These are phyloP conservation scores for Tenodera sinensis DNA, from an alignment of 2,888 invertebrate species.

Conservation along the genomic window DNA sequence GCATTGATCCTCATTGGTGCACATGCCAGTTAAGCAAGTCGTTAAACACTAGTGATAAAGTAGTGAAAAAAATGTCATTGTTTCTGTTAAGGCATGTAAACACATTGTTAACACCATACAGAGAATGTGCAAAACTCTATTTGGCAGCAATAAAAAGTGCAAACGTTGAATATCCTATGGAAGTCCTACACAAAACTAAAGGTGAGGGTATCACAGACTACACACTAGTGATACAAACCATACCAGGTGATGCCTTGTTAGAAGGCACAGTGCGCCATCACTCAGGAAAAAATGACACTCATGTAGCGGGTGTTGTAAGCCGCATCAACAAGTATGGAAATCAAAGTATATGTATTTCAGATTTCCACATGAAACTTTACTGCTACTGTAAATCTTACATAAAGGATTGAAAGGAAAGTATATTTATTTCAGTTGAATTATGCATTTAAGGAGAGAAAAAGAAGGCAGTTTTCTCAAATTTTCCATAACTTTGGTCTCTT, in stretches of 20 bases:
- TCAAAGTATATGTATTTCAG: constrained; percentile 43
- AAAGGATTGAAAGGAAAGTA: not conserved
- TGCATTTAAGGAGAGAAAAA: not conserved
- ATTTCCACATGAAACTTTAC: constrained; percentile 39
- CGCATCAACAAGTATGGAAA: constrained; percentile 44
- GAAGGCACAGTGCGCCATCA: constrained; percentile 68
- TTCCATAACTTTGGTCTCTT: too few relatives aligned
- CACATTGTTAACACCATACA: constrained; percentile 53
- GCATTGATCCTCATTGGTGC: constrained; percentile 82
- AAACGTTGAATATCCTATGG: constrained; percentile 46
- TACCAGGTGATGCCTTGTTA: constrained; percentile 69
- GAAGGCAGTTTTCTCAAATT: too few relatives aligned
- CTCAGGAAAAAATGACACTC: constrained; percentile 39
- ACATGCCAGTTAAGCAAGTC: constrained; percentile 70
- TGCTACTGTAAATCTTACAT: constrained; percentile 40
- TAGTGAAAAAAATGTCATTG: constrained; percentile 56
- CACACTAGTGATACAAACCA: constrained; percentile 59
- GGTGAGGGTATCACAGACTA: constrained; percentile 47
- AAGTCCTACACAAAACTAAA: constrained; percentile 1
- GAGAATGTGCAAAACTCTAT: constrained; percentile 62
- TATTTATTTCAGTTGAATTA: not conserved
- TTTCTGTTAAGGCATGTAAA: constrained; percentile 66
- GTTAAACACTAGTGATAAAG: constrained; percentile 51
- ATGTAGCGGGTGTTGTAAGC: constrained; percentile 60
- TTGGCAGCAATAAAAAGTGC: constrained; percentile 63